A percentile compares a stretch with the other conserved stretches of the same genome.
phyloP scores from a whole-genome alignment of 2,888 invertebrate species.

The Epistrophe eligans region DNA sequence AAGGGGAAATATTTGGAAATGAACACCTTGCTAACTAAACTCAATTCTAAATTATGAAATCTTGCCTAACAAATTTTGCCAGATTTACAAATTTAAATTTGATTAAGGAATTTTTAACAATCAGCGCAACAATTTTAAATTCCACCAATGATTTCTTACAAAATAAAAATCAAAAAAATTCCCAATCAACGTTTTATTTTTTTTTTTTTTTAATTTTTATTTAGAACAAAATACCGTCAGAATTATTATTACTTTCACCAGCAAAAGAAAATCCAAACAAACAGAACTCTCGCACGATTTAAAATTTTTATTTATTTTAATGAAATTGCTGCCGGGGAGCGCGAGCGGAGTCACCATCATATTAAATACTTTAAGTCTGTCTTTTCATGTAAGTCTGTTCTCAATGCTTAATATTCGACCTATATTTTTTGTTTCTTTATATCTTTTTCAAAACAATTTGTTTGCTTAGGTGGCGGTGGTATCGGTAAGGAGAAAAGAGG shows the following conservation, averaged over 20 bases:
- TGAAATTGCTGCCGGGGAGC: constrained; percentile 12
- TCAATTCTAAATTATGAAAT: no score
- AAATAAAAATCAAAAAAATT: background rate
- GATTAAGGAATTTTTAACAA: background rate
- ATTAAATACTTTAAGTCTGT: constrained; percentile 6
- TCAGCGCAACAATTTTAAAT: background rate
- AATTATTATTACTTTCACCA: constrained; percentile 53
- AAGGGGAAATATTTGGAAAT: no score
- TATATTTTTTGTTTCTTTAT: constrained; percentile 20
- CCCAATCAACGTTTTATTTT: background rate
- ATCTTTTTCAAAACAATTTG: constrained; percentile 6
- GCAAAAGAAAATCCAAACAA: constrained; percentile 25
- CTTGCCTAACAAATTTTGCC: background rate
- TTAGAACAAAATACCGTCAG: constrained; percentile 40
- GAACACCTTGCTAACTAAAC: no score
- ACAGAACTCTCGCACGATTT: constrained; percentile 36
- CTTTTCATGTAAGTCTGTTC: background rate
- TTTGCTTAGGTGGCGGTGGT: constrained; percentile 33
- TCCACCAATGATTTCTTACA: background rate
- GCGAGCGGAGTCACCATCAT: background rate
- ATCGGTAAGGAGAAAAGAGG: background rate
- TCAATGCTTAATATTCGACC: constrained; percentile 38
- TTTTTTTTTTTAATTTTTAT: background rate
- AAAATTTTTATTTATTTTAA: constrained; percentile 34
- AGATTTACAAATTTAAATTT: background rate